Conservation (phyloP, 1,140 invertebrate genomes). For the Triops cancriformis region DNA sequence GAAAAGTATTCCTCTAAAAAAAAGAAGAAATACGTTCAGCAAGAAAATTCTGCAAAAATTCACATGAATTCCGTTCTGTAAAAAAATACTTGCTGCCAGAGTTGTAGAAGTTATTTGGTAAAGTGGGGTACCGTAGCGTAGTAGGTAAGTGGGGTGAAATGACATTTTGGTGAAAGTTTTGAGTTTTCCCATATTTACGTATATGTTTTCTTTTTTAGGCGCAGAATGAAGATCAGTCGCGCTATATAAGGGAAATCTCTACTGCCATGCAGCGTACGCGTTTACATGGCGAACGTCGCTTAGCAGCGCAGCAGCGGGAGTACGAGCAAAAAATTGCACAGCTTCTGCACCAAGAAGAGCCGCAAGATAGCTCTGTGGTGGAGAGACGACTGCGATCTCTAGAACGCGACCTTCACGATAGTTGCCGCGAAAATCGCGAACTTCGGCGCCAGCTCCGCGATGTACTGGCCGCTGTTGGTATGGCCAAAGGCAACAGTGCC, state of each 20-base stretch:
- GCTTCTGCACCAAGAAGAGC: slow-evolving; percentile 39
- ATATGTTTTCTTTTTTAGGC: slow-evolving; percentile 33
- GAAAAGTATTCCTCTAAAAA: no score
- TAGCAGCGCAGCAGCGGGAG: slow-evolving; percentile 41
- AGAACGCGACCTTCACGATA: slow-evolving; percentile 42
- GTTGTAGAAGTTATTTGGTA: background rate
- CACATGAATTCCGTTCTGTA: no score
- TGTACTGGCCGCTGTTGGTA: background rate
- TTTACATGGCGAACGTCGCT: slow-evolving; percentile 39
- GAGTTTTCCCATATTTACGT: background rate
- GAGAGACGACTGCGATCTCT: slow-evolving; percentile 33
- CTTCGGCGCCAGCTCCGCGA: slow-evolving; percentile 23
- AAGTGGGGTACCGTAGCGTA: background rate
- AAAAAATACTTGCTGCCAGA: no score
- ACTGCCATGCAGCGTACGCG: slow-evolving; percentile 38
- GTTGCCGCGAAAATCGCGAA: slow-evolving; percentile 37
- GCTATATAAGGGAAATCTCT: slow-evolving; percentile 40
- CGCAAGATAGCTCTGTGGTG: slow-evolving; percentile 31
- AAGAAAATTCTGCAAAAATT: no score
- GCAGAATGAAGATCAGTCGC: slow-evolving; percentile 42
- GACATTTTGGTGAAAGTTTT: background rate
- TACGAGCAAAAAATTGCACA: slow-evolving; percentile 42
- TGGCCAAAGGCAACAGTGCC: slow-evolving; percentile 5
- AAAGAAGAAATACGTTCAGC: no score
- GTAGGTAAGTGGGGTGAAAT: background rate